Conservation (phyloP, 2,888 invertebrate genomes). For the Acleris emargana region DNA sequence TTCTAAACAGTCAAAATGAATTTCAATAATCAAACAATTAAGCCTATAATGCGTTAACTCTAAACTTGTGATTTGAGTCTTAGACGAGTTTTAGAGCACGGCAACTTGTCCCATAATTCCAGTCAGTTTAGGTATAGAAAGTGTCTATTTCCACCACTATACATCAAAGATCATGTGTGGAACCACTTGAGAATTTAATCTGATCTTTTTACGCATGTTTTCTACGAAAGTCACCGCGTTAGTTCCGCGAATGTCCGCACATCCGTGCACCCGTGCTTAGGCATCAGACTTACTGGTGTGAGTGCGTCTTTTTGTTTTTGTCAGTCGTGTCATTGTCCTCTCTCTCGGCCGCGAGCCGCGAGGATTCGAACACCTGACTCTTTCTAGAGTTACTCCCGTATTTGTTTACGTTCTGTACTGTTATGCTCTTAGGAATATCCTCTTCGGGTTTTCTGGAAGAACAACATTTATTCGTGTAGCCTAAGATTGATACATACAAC, state of each 20-base stretch:
- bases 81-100: too few relatives aligned
- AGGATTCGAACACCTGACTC: slow-evolving; percentile 88
- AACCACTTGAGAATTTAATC: too few relatives aligned
- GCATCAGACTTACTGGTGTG: slow-evolving; percentile 70
- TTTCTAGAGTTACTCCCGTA: slow-evolving; percentile 80
- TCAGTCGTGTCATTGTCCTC: slow-evolving; percentile 90
- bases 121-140: too few relatives aligned
- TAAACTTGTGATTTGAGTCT: too few relatives aligned
- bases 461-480: slow-evolving; percentile 52
- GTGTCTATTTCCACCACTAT: too few relatives aligned
- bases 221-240: neutral
- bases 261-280: slow-evolving; percentile 2
- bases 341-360: slow-evolving; percentile 88
- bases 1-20: too few relatives aligned
- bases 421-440: slow-evolving; percentile 74
- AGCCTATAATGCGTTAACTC: too few relatives aligned
- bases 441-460: slow-evolving; percentile 80
- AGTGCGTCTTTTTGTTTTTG: slow-evolving; percentile 80
- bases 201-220: neutral
- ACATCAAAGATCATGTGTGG: too few relatives aligned
- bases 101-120: too few relatives aligned
- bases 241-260: slow-evolving; percentile 7
- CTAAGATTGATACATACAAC: neutral
- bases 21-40: too few relatives aligned
- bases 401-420: slow-evolving; percentile 75